Conservation (phyloP, 2,113 vertebrate species). For the Seriola aureovittata region DNA sequence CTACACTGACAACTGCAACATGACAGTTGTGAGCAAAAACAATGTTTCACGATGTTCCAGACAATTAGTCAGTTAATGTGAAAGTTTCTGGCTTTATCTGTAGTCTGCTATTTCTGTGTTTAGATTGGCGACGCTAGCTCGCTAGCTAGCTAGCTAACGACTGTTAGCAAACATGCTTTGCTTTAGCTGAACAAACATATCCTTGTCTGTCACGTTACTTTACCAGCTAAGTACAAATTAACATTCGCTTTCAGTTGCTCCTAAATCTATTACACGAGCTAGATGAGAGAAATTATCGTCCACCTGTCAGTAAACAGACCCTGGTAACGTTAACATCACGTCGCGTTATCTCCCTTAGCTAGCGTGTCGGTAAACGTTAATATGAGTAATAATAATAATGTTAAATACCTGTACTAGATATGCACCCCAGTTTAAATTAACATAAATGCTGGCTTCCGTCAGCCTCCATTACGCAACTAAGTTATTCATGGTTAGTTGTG, state of each 20-base stretch:
- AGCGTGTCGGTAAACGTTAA: neutral
- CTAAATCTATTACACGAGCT: rapidly evolving
- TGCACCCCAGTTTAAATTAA: neutral
- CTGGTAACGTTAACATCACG: neutral
- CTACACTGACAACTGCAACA: neutral
- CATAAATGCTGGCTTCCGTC: neutral
- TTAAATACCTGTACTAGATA: neutral
- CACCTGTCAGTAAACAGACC: neutral
- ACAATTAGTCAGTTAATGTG: rapidly evolving
- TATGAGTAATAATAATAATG: neutral
- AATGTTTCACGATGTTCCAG: rapidly evolving
- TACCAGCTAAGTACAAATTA: neutral
- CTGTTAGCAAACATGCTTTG: slow-evolving; percentile 29
- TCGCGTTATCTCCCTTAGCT: neutral
- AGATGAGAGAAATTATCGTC: no score
- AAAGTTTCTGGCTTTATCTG: neutral
- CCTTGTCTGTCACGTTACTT: neutral
- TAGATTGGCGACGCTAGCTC: slow-evolving; percentile 52
- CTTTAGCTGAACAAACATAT: slow-evolving; percentile 12
- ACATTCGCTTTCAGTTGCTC: neutral
- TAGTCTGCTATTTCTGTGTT: slow-evolving; percentile 22
- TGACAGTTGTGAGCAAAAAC: neutral
- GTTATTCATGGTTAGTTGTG: slow-evolving; percentile 61
- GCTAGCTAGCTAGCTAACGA: slow-evolving; percentile 30
- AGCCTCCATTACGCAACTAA: slow-evolving; percentile 45